Evolutionary conservation across 1,140 invertebrate species (phyloP), one percentile per base, ranked within the genome.

Genomic region (Tigriopus japonicus): DNA sequence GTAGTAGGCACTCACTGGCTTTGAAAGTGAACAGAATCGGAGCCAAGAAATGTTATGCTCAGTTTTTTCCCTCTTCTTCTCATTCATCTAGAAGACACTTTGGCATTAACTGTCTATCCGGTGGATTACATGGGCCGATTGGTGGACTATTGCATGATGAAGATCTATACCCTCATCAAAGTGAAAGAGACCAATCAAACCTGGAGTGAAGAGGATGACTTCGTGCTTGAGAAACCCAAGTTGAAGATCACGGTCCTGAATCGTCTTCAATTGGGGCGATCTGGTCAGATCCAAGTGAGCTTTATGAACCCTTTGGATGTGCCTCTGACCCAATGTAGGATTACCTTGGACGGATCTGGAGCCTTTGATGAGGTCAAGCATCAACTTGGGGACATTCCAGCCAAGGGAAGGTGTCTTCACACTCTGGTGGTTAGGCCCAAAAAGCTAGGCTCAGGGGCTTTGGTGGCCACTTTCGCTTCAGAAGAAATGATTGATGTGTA

Each of bases 141-240:
- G 42, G 67, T 70, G 15, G 72, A 73, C 51, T 66, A 68, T 35
- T 68, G 67, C 59, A 67, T 68, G 62, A 63, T 73, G 42, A 68
- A 69, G 24, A 68, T 72, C 43, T 68, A 68, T 24, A 63, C 66
- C 23, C 65, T 68, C 49, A 67, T 69, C 15, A 62, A 62, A 12
- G 71, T 73, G 0, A 54, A 68, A 40, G 70, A 72, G 60, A 73
- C 71, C 1, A 54, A 65, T 10, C 71, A 73, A 63, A 64, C 66
- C 23, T 72, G 68, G 66, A 68, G 67, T 24, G 68, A 68, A 9
- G 68, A 69, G 41, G 69, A 70, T 35, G 68, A 70, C 52, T 69
- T 70, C 53, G 64, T 66, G 40, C 65, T 72, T 19, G 62, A 66
- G 19, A 71, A 70, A 43, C 70, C 73, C 1, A 66, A 66, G 59